Evolutionary conservation across 2,888 invertebrate species (phyloP).

Genomic region (Aspidiotus destructor): DNA sequence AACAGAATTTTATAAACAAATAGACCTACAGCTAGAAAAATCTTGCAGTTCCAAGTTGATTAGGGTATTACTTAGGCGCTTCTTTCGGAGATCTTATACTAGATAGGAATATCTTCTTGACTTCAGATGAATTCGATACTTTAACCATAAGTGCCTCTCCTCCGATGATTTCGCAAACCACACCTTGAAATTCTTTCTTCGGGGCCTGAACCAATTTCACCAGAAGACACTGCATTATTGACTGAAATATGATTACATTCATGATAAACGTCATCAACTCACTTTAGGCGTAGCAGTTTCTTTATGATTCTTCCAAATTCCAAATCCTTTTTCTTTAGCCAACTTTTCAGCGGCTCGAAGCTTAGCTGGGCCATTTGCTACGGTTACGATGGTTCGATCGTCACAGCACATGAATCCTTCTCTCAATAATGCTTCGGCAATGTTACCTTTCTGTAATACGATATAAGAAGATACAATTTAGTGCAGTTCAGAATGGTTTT

Average conservation of each 20-base stretch:
- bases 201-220: not conserved
- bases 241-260: not conserved
- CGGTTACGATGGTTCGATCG: conserved; percentile 81
- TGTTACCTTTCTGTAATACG: conserved; percentile 53
- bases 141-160: conserved; percentile 88
- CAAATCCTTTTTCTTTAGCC: conserved; percentile 75
- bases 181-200: conserved; percentile 58
- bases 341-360: conserved; percentile 71
- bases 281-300: conserved; percentile 54
- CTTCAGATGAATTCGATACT: conserved; percentile 56
- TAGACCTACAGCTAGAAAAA: not conserved
- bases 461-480: not conserved
- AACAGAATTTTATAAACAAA: not conserved
- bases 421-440: conserved; percentile 79
- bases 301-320: conserved; percentile 87
- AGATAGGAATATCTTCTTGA: conserved; percentile 88
- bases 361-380: conserved; percentile 66
- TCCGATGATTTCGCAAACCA: conserved; percentile 81
- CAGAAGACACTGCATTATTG: conserved; percentile 2
- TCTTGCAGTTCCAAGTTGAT: not conserved
- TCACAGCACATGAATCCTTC: conserved; percentile 92
- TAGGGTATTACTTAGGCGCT: conserved; percentile 2
- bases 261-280: conserved; percentile 12
- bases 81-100: conserved; percentile 77
- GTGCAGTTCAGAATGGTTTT: not conserved